Percentiles rank a stretch among this genome's conserved stretches.
phyloP scores from a whole-genome alignment of 2,888 invertebrate species.

The Aspidiotus destructor region DNA sequence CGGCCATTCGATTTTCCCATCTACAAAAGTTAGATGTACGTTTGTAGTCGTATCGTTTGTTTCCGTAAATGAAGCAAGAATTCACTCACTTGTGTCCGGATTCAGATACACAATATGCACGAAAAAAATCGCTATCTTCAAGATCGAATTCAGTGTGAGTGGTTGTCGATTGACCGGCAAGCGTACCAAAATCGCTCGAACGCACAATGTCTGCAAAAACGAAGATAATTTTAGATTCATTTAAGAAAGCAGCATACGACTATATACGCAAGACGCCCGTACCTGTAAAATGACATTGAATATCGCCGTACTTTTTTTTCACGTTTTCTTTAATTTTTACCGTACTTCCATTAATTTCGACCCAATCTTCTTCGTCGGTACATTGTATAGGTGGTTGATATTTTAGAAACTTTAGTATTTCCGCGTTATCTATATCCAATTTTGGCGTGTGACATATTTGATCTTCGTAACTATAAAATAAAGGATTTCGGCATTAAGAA shows the following conservation, averaged over 20 bases:
- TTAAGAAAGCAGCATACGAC: neutral
- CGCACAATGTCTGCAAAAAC: constrained; percentile 54
- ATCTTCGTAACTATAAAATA: constrained; percentile 21
- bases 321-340: constrained; percentile 48
- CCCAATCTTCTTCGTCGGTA: constrained; percentile 61
- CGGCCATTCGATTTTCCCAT: constrained; percentile 60
- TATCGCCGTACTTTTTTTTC: constrained; percentile 42
- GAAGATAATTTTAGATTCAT: neutral
- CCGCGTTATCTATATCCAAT: constrained; percentile 57
- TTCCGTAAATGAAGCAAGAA: neutral
- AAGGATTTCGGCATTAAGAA: neutral
- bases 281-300: constrained; percentile 50
- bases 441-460: constrained; percentile 54
- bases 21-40: constrained; percentile 38
- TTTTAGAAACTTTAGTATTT: constrained; percentile 62
- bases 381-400: constrained; percentile 56
- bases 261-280: no score
- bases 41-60: neutral
- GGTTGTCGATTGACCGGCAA: constrained; percentile 47
- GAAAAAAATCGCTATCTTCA: constrained; percentile 59
- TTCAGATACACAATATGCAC: constrained; percentile 52
- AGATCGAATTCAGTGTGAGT: constrained; percentile 53
- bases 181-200: constrained; percentile 52
- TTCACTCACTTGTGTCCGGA: constrained; percentile 44
- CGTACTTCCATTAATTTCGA: constrained; percentile 57